Conservation (phyloP, 2,888 invertebrate genomes). For the Pachycephus smyrnensis region DNA sequence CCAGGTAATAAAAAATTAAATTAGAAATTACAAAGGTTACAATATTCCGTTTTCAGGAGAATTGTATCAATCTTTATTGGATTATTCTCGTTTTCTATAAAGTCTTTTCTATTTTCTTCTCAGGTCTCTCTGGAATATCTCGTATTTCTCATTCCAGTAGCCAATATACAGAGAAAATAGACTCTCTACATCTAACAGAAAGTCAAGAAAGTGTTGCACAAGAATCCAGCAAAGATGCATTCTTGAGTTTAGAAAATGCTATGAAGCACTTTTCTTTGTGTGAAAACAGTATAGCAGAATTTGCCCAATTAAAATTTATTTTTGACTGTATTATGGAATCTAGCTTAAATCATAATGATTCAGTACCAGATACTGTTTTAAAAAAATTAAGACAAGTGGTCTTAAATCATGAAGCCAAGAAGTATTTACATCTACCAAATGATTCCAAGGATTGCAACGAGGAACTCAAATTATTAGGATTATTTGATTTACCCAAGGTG, state of each 20-base stretch:
- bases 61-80: too few species aligned
- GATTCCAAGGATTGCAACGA: conserved; percentile 37
- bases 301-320: conserved; percentile 45
- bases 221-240: conserved; percentile 27
- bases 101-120: conserved; percentile 17
- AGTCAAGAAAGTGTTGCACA: conserved; percentile 28
- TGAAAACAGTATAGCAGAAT: conserved; percentile 46
- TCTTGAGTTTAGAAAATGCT: conserved; percentile 26
- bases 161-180: conserved; percentile 33
- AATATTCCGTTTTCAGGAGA: too few species aligned
- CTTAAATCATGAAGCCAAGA: conserved; percentile 41
- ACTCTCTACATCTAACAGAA: conserved; percentile 37
- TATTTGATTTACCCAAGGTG: conserved; percentile 47
- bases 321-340: conserved; percentile 47
- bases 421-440: conserved; percentile 48
- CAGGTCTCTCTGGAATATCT: conserved; percentile 53
- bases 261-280: conserved; percentile 36
- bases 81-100: too few species aligned
- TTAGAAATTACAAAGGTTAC: too few species aligned
- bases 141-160: conserved; percentile 47
- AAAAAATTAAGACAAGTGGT: conserved; percentile 49
- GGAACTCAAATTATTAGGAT: conserved; percentile 49
- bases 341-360: conserved; percentile 25
- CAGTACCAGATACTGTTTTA: conserved; percentile 29
- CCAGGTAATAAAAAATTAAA: too few species aligned